Conservation (phyloP, 1,140 invertebrate genomes). For the Drosophila subobscura region DNA sequence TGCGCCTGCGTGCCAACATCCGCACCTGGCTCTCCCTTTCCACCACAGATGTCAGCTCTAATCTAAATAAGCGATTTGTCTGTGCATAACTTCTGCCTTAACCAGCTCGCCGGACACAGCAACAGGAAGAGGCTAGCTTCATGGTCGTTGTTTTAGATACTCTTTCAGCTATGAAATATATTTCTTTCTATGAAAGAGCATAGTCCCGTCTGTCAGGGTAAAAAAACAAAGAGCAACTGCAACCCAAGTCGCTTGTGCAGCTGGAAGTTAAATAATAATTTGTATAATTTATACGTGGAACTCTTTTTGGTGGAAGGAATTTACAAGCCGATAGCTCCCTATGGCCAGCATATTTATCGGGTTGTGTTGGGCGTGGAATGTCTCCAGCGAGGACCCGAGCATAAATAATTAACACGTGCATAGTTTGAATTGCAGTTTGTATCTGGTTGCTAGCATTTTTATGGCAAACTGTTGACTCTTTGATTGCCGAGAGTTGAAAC, state of each 20-base stretch:
- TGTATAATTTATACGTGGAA: conserved; percentile 75
- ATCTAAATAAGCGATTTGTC: conserved; percentile 79
- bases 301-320: conserved; percentile 46
- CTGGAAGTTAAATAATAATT: conserved; percentile 73
- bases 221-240: neutral
- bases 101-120: conserved; percentile 20
- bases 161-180: neutral
- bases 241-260: conserved; percentile 12
- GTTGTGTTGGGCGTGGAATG: conserved; percentile 25
- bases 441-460: conserved; percentile 38
- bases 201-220: conserved; percentile 3
- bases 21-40: conserved; percentile 6
- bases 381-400: conserved; percentile 20
- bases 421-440: conserved; percentile 56
- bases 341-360: conserved; percentile 46
- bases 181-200: neutral
- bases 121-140: conserved; percentile 17
- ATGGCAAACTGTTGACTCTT: conserved; percentile 48
- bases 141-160: conserved; percentile 15
- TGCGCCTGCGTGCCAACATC: conserved; percentile 37
- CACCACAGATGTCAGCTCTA: conserved; percentile 58
- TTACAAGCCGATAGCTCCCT: conserved; percentile 51
- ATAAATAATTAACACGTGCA: conserved; percentile 79
- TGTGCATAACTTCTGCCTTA: conserved; percentile 63
- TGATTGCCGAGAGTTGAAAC: conserved; percentile 39